Evolutionary conservation across 2,888 invertebrate species (phyloP).

Genomic region (Cheilosia soror): DNA sequence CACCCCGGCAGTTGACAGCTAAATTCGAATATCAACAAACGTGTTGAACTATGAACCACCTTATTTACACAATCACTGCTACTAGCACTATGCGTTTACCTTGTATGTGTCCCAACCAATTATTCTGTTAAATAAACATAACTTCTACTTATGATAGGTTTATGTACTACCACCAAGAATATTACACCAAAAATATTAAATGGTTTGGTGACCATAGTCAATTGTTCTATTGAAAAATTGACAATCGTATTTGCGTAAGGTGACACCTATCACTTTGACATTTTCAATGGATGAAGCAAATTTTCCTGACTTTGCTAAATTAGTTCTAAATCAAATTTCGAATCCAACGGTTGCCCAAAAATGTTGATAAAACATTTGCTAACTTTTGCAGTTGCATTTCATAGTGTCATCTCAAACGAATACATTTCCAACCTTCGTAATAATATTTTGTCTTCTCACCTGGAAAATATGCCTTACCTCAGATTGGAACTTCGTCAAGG

Average conservation of each 20-base stretch:
- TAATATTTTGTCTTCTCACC: not conserved
- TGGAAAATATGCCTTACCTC: slow-evolving; percentile 26
- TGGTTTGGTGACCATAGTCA: slow-evolving; percentile 28
- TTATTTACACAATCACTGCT: too few relatives aligned
- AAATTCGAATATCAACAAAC: too few relatives aligned
- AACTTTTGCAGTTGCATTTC: not conserved
- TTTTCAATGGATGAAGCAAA: not conserved
- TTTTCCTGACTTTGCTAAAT: slow-evolving; percentile 11
- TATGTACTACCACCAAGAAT: not conserved
- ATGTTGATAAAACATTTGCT: slow-evolving; percentile 37
- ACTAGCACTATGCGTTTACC: too few relatives aligned
- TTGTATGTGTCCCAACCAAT: too few relatives aligned
- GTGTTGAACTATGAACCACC: too few relatives aligned
- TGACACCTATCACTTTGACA: not conserved
- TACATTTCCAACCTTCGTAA: slow-evolving; percentile 1
- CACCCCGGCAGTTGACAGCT: too few relatives aligned
- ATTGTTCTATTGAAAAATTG: slow-evolving; percentile 26
- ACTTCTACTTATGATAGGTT: slow-evolving; percentile 12
- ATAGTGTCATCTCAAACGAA: not conserved
- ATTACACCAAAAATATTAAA: slow-evolving; percentile 53
- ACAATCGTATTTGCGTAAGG: slow-evolving; percentile 19
- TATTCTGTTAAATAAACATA: slow-evolving; percentile 47
- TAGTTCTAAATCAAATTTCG: slow-evolving; percentile 15
- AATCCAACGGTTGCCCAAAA: not conserved
- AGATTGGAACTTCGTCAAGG: slow-evolving; percentile 48